These are phyloP conservation scores for Gymnopithys bicolor DNA, from an alignment of 2,797 vertebrate genomes.

Conservation along the genomic window DNA sequence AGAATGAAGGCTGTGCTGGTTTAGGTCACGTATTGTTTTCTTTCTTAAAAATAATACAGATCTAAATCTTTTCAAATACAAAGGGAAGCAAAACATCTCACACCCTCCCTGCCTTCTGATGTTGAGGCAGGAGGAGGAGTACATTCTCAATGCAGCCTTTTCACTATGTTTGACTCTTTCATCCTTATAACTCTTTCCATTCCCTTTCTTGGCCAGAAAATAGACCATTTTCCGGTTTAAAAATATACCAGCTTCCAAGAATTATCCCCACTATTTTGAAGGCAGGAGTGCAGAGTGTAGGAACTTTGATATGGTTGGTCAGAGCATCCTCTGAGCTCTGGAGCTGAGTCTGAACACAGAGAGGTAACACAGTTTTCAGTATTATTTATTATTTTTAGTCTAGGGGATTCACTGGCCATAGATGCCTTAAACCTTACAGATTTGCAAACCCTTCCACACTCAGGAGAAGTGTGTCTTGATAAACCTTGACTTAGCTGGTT, in stretches of 20 bases:
- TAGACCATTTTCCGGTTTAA: background rate
- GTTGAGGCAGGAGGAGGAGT: background rate
- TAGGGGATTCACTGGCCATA: background rate
- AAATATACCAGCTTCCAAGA: background rate
- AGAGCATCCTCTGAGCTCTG: background rate
- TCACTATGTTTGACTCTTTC: background rate
- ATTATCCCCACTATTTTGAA: background rate
- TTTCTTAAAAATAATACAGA: slow-evolving; percentile 54
- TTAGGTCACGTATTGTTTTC: slow-evolving; percentile 67
- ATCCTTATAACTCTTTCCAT: background rate
- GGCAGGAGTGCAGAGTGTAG: background rate
- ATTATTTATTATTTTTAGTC: background rate
- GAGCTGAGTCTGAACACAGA: background rate
- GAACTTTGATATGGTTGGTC: background rate
- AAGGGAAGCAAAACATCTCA: background rate
- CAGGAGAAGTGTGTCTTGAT: background rate
- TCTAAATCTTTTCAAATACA: slow-evolving; percentile 37
- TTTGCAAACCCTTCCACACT: background rate
- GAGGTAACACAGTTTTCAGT: background rate
- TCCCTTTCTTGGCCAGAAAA: background rate
- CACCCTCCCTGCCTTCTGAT: background rate
- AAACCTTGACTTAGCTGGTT: background rate
- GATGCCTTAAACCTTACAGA: background rate
- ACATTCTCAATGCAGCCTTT: background rate
- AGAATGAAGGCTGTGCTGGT: background rate